A percentile compares a stretch with the other conserved stretches of the same genome.
phyloP scores from a whole-genome alignment of 2,797 vertebrate species.

The Monodelphis domestica region DNA sequence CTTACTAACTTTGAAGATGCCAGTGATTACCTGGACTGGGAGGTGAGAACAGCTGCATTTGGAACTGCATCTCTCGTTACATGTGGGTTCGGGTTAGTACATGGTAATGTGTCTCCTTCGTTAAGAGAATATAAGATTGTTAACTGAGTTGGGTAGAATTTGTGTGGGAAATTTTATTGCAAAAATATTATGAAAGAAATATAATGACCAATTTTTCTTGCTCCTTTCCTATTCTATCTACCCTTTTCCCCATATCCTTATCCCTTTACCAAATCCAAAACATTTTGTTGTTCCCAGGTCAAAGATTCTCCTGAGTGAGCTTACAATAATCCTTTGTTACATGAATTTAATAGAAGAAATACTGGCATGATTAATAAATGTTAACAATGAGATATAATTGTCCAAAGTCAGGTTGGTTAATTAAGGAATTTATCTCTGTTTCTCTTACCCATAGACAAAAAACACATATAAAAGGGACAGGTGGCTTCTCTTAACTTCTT shows the following conservation, averaged over 20 bases:
- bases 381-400: slow-evolving; percentile 13
- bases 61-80: slow-evolving; percentile 86
- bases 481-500: not conserved
- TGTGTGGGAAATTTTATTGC: slow-evolving; percentile 47
- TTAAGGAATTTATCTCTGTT: slow-evolving; percentile 24
- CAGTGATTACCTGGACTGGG: slow-evolving; percentile 91
- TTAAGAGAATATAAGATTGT: slow-evolving; percentile 73
- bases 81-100: slow-evolving; percentile 88
- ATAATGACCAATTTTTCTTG: not conserved
- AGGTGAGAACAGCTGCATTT: slow-evolving; percentile 90
- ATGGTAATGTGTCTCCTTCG: slow-evolving; percentile 84
- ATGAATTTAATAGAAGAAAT: slow-evolving; percentile 9
- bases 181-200: slow-evolving; percentile 15
- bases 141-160: slow-evolving; percentile 42
- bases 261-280: not conserved
- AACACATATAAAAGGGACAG: not conserved
- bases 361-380: slow-evolving; percentile 38
- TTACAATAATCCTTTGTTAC: slow-evolving; percentile 4
- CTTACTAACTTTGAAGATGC: slow-evolving; percentile 92
- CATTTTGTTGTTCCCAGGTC: not conserved
- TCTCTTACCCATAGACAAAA: not conserved
- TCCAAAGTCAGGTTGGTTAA: not conserved
- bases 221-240: not conserved
- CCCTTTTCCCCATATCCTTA: not conserved
- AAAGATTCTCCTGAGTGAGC: slow-evolving; percentile 27